A percentile compares a stretch with the other conserved stretches of the same genome.
These are phyloP conservation scores for Zoroaster sp. DNA, from an alignment of 53 echinoderm and acorn worm species.

Conservation along the genomic window DNA sequence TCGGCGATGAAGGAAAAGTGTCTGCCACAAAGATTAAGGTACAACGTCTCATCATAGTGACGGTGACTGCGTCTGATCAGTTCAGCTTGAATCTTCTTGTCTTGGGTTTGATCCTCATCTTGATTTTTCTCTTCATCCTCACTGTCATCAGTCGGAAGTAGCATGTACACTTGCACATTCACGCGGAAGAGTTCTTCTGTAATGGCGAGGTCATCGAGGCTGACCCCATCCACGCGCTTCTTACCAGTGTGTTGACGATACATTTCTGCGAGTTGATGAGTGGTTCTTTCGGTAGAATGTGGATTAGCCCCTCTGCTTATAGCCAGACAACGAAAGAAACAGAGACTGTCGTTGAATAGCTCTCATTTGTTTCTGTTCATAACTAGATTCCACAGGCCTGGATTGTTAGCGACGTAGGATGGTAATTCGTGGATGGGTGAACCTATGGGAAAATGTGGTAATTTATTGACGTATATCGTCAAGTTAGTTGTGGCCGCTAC, in stretches of 20 bases:
- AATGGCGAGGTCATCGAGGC: background rate
- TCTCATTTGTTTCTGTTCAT: background rate
- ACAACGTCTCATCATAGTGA: background rate
- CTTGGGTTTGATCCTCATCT: background rate
- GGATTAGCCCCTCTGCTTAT: background rate
- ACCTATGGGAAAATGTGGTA: constrained; percentile 43
- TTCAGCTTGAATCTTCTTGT: background rate
- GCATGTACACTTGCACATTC: too few species aligned
- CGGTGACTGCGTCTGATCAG: background rate
- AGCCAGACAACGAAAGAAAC: constrained; percentile 36
- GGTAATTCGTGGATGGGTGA: background rate
- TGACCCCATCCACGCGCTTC: background rate
- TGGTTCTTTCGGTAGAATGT: background rate
- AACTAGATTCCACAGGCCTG: background rate
- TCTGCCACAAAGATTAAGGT: too few species aligned
- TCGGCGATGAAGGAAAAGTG: too few species aligned
- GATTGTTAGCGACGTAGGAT: background rate
- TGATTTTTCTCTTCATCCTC: background rate
- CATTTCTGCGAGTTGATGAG: background rate
- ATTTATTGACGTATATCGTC: background rate
- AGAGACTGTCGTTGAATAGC: background rate
- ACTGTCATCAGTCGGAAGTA: too few species aligned
- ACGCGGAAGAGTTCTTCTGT: too few species aligned
- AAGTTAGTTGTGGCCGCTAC: constrained; percentile 23
- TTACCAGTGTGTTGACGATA: background rate